A percentile compares a stretch with the other conserved stretches of the same genome.
Evolutionary conservation across 2,113 vertebrate genomes (phyloP).

Genomic region (Xerus inauris): DNA sequence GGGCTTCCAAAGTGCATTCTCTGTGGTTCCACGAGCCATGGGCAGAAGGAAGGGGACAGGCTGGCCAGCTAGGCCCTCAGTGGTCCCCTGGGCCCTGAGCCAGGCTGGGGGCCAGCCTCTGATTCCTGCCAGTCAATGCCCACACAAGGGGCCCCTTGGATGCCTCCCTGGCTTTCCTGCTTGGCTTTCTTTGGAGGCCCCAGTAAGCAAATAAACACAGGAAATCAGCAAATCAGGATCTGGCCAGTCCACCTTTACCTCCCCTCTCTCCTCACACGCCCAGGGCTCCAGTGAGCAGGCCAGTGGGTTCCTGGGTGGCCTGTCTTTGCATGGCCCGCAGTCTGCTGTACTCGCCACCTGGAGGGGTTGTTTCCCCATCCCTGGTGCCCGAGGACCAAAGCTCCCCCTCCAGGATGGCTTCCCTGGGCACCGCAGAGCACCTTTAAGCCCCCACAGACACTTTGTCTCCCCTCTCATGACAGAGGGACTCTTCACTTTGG

Average conservation of each 20-base stretch:
- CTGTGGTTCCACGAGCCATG: neutral
- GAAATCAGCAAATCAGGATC: neutral
- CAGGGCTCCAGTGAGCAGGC: accelerated
- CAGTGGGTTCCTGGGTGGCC: neutral
- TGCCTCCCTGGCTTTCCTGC: neutral
- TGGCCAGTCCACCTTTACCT: neutral
- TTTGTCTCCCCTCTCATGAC: neutral
- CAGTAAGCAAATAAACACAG: neutral
- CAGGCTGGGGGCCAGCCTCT: neutral
- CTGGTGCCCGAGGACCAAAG: neutral
- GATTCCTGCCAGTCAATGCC: neutral
- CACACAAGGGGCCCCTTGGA: accelerated
- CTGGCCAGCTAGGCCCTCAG: neutral
- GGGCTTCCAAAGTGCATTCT: neutral
- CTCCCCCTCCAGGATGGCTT: neutral
- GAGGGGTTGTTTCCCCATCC: neutral
- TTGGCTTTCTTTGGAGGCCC: neutral
- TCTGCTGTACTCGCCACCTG: neutral
- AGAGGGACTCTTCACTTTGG: neutral
- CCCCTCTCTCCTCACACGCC: too few relatives aligned
- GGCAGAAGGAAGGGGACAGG: neutral
- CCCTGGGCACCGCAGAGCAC: neutral
- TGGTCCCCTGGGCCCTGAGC: neutral
- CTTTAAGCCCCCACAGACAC: neutral
- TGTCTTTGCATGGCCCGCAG: neutral